Percentiles rank a stretch among this genome's conserved stretches.
Conservation (phyloP, 2,113 vertebrate species). For the Scomber japonicus region DNA sequence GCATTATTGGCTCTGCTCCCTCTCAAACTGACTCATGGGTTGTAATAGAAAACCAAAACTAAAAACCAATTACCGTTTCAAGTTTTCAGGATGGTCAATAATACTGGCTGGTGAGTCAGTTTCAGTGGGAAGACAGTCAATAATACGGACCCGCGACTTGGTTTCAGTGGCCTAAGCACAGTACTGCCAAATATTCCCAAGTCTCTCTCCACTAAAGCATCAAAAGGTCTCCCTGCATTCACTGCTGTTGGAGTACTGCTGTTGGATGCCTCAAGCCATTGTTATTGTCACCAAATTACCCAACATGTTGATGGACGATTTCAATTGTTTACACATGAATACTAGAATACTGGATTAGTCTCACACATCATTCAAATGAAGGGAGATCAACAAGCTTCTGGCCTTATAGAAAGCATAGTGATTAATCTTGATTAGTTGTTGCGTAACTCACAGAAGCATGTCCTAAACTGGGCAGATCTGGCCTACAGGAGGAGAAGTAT, state of each 20-base stretch:
- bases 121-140: no score
- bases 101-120: no score
- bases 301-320: background rate
- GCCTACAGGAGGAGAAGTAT: background rate
- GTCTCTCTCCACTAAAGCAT: no score
- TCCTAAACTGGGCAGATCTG: constrained; percentile 7
- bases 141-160: no score
- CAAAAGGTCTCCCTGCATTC: background rate
- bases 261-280: background rate
- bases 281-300: background rate
- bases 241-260: background rate
- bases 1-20: no score
- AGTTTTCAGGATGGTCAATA: no score
- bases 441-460: constrained; percentile 3
- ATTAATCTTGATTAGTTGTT: background rate
- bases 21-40: no score
- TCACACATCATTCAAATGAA: background rate
- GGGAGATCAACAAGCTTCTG: background rate
- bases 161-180: no score
- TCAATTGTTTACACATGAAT: background rate
- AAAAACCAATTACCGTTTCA: no score
- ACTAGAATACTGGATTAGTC: background rate
- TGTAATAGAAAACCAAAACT: no score
- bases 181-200: no score
- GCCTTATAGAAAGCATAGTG: background rate